Evolutionary conservation across 2,797 vertebrate species (phyloP).

Genomic region (Acropternis orthonyx): DNA sequence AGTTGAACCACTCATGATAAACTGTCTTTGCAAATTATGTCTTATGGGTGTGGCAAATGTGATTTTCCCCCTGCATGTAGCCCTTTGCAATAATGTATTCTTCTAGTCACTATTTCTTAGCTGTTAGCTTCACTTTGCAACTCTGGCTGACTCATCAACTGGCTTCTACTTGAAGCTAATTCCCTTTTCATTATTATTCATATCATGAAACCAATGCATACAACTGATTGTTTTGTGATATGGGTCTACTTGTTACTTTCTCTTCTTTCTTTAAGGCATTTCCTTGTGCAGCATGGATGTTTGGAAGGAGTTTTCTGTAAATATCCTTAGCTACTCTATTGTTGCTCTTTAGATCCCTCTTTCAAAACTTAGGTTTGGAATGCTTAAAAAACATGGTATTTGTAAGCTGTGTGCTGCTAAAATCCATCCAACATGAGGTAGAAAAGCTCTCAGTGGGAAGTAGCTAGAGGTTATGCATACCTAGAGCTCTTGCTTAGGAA

Average conservation of each 20-base stretch:
- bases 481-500: not conserved
- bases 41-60: not conserved
- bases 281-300: not conserved
- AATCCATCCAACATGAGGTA: not conserved
- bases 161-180: not conserved
- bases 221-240: not conserved
- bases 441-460: not conserved
- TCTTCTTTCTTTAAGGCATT: not conserved
- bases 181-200: not conserved
- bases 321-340: not conserved
- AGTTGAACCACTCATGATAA: not conserved
- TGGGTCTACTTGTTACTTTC: not conserved
- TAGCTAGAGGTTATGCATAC: not conserved
- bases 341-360: not conserved
- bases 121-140: not conserved
- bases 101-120: not conserved
- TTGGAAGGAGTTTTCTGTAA: not conserved
- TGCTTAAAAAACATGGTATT: not conserved
- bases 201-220: not conserved
- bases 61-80: not conserved
- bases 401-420: not conserved
- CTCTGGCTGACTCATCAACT: not conserved
- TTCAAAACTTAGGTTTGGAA: not conserved
- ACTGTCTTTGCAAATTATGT: not conserved
- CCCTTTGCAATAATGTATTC: not conserved